These are phyloP conservation scores for Xyrichtys novacula DNA, from an alignment of 2,797 vertebrate species.

Conservation along the genomic window DNA sequence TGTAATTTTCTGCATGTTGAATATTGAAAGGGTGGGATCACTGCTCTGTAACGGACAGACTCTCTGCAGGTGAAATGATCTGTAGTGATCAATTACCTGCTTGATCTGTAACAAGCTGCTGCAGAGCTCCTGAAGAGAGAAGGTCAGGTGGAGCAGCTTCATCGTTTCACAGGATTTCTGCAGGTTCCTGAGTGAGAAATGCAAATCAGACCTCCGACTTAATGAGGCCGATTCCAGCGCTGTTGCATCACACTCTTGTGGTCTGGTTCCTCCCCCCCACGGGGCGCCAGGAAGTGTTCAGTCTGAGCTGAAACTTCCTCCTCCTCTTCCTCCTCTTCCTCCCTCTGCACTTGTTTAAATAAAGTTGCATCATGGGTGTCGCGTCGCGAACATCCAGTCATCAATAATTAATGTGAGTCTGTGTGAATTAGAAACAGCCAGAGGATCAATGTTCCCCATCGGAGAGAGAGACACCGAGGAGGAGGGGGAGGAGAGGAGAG, in stretches of 20 bases:
- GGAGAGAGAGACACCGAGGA: no score
- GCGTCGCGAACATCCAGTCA: conserved; percentile 23
- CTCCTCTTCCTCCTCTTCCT: conserved; percentile 38
- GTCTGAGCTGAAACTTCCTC: conserved; percentile 43
- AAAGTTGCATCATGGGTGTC: conserved; percentile 51
- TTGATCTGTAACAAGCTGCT: conserved; percentile 37
- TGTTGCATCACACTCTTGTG: conserved; percentile 53
- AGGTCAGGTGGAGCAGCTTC: conserved; percentile 40
- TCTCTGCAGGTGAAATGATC: conserved; percentile 41
- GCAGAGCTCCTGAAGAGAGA: conserved; percentile 18
- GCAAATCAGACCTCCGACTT: conserved; percentile 51
- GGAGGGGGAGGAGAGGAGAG: no score
- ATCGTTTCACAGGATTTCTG: conserved; percentile 9
- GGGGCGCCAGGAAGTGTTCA: conserved; percentile 30
- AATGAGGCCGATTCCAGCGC: conserved; percentile 23
- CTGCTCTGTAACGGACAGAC: neutral
- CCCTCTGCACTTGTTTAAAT: conserved; percentile 31
- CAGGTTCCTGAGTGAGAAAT: conserved; percentile 24
- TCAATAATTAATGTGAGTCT: conserved; percentile 58
- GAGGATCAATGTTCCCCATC: conserved; percentile 45
- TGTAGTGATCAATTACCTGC: conserved; percentile 59
- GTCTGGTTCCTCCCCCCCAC: conserved; percentile 43
- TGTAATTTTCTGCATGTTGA: neutral
- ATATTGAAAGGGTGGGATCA: neutral
- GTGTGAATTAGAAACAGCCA: conserved; percentile 18